Percentiles rank a stretch among this genome's conserved stretches.
Evolutionary conservation across 2,113 vertebrate species (phyloP).

Genomic region (Labrus mixtus): DNA sequence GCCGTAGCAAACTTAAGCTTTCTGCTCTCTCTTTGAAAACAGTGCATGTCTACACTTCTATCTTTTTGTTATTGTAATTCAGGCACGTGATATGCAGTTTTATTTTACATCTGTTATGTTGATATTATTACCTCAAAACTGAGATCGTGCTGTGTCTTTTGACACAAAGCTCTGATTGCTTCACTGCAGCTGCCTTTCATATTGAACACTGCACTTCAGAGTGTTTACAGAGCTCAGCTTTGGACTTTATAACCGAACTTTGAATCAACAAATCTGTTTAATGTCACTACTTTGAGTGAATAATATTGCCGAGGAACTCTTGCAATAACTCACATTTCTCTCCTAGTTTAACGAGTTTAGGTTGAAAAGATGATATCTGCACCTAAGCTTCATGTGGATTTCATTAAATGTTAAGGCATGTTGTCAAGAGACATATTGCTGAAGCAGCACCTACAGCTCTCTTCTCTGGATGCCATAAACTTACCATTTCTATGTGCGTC

Average conservation of each 20-base stretch:
- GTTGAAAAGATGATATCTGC: conserved; percentile 20
- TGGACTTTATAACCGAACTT: conserved; percentile 26
- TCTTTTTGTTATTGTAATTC: conserved; percentile 1
- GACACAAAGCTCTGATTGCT: neutral
- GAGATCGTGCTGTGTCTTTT: neutral
- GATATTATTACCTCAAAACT: neutral
- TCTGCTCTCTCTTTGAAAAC: too few species aligned
- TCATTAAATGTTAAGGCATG: conserved; percentile 17
- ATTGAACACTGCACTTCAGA: conserved; percentile 28
- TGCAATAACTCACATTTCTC: conserved; percentile 13
- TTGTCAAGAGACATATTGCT: conserved; percentile 9
- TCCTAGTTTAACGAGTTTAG: conserved; percentile 47
- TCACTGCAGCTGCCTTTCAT: conserved; percentile 4
- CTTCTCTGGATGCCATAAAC: neutral
- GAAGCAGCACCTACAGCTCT: conserved; percentile 14
- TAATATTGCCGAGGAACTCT: neutral
- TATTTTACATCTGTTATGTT: neutral
- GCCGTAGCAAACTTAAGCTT: too few species aligned
- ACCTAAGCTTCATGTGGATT: conserved; percentile 12
- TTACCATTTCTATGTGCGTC: neutral
- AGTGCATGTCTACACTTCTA: conserved; percentile 8
- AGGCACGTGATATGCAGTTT: neutral
- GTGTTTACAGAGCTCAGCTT: conserved; percentile 25
- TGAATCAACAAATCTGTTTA: conserved; percentile 48
- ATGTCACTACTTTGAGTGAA: conserved; percentile 15